Evolutionary conservation across 2,797 vertebrate genomes (phyloP).

Genomic region (Anabacerthia variegaticeps): DNA sequence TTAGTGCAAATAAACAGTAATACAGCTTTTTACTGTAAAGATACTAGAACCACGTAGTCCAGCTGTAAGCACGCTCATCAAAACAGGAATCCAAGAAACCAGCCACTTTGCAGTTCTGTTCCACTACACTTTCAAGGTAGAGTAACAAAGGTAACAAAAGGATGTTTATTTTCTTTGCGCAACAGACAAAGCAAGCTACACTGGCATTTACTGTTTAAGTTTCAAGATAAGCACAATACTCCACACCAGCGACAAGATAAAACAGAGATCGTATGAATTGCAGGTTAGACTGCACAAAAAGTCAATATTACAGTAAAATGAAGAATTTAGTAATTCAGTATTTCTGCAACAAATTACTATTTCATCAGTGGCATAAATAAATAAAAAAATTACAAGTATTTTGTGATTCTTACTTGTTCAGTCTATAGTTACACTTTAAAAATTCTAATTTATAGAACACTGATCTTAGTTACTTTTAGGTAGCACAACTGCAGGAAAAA

Average conservation of each 20-base stretch:
- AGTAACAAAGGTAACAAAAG: conserved; percentile 16
- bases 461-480: background rate
- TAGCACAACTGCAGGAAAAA: background rate
- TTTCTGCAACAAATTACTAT: background rate
- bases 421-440: background rate
- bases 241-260: background rate
- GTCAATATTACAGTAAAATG: background rate
- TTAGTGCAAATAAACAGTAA: background rate
- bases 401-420: background rate
- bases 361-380: background rate
- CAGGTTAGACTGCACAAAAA: background rate
- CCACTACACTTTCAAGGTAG: background rate
- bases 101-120: conserved; percentile 14
- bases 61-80: background rate
- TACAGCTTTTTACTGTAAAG: background rate
- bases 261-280: background rate
- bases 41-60: background rate
- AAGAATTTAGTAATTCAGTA: background rate
- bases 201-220: conserved; percentile 10
- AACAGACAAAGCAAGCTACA: conserved; percentile 21
- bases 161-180: conserved; percentile 23
- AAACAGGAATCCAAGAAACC: background rate
- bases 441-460: conserved; percentile 5
- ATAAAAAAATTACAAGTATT: background rate
- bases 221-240: conserved; percentile 2